Base-by-base conservation (phyloP, 2,797 vertebrate species). In the Micropoecilia bifurca region DNA sequence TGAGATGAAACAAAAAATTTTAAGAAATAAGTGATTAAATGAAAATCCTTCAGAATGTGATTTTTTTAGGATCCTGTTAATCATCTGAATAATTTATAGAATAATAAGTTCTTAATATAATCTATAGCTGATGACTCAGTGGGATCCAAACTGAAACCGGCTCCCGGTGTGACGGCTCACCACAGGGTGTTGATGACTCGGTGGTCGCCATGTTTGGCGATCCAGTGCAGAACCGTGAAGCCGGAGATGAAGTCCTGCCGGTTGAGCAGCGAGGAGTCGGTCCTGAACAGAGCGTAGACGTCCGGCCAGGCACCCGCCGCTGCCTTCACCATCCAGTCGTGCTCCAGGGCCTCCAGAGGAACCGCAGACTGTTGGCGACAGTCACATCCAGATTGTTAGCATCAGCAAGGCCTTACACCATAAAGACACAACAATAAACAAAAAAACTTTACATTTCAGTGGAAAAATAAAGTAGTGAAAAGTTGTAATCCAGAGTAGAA, bases 181-280 rank as follows among this genome's bases (percentile, higher is more conserved):
- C 96, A 95, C 68, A 99, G 92, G 4, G 97, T 96, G 94, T 96
- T 96, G 86, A 99, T 95, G 72, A 97, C 98, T 0, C 92, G 48
- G 77, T 96, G 95, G 63, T 97, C 94, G 0, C 98, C 98, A 0
- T 99, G 98, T 85, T 99, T 99, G 72, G 97, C 97, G 47, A 98
- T 96, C 98, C 98, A 99, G 95, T 99, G 98, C 73, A 99, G 94
- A 8, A 97, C 95, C 0, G 97, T 99, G 91, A 96, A 99, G 43
- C 98, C 98, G 0, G 97, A 97, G 82, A 99, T 92, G 88, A 99
- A 99, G 88, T 99, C 98, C 14, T 88, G 95, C 80, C 89, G 96
- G 87, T 96, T 89, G 69, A 97, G 97, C 69, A 99, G 93, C 1
- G 95, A 95, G 0, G 96, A 91, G 7, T 99, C 97, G 3, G 98